These are phyloP conservation scores for Rhynchophorus ferrugineus DNA, from an alignment of 1,140 invertebrate genomes.

Conservation along the genomic window DNA sequence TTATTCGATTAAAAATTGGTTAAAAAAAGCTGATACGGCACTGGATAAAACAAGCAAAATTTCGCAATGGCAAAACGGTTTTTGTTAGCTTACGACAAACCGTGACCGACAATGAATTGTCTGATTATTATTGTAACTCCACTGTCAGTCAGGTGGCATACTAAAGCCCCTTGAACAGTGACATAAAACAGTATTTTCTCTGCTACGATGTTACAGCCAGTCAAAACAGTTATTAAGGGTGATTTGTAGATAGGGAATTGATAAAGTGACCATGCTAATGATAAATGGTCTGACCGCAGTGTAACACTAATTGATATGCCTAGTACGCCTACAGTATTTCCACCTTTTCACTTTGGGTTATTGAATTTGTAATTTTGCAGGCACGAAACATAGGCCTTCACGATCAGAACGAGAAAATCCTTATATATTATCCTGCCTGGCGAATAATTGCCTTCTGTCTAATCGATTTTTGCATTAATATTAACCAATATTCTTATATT, in stretches of 20 bases:
- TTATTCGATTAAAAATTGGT: no score
- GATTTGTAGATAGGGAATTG: conserved; percentile 13
- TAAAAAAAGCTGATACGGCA: no score
- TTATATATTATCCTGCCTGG: no score
- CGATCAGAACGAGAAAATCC: no score
- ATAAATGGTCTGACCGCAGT: conserved; percentile 3
- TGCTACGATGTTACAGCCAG: not conserved
- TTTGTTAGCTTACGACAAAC: not conserved
- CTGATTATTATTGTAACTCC: not conserved
- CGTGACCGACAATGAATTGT: not conserved
- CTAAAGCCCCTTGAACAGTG: conserved; percentile 2
- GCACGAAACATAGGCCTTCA: no score
- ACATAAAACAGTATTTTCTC: conserved; percentile 5
- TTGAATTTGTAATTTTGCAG: no score
- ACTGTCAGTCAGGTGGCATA: conserved; percentile 4
- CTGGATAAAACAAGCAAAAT: not conserved
- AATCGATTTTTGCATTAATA: no score
- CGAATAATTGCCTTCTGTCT: no score
- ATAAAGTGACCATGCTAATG: conserved; percentile 12
- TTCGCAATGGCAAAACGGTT: not conserved
- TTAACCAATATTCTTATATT: no score
- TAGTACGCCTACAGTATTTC: not conserved
- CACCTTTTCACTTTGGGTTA: conserved; percentile 2
- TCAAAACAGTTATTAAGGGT: conserved; percentile 13
- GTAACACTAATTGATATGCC: conserved; percentile 5